Conservation (phyloP, 2,888 invertebrate genomes). For the Eupeodes luniger region DNA sequence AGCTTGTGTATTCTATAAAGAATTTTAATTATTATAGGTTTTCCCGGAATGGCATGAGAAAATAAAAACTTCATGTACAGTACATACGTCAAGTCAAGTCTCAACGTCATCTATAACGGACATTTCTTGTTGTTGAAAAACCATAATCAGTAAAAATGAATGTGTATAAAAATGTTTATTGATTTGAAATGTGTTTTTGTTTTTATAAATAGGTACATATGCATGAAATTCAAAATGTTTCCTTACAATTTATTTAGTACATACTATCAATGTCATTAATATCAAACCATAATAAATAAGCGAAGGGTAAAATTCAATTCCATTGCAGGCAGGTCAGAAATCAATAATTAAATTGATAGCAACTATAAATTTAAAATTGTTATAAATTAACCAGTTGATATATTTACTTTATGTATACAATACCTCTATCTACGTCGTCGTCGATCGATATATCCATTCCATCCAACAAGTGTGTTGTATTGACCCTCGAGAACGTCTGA, state of each 20-base stretch:
- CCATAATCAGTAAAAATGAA: slow-evolving; percentile 2
- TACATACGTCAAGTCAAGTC: neutral
- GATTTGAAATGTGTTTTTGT: slow-evolving; percentile 2
- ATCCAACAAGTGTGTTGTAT: slow-evolving; percentile 31
- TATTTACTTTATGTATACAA: too few species aligned
- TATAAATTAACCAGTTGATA: slow-evolving; percentile 39
- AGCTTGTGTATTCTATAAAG: neutral
- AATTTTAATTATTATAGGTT: neutral
- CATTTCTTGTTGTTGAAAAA: neutral
- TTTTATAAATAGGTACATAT: neutral
- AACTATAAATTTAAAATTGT: slow-evolving; percentile 32
- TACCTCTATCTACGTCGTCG: too few species aligned
- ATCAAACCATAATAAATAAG: neutral
- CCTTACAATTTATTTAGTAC: slow-evolving; percentile 4
- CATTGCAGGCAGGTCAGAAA: slow-evolving; percentile 23
- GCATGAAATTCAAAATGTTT: slow-evolving; percentile 8
- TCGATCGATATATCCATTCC: slow-evolving; percentile 38
- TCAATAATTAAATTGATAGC: slow-evolving; percentile 41
- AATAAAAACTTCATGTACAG: neutral
- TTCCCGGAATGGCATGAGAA: neutral
- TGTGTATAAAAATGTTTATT: neutral
- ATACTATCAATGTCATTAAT: neutral
- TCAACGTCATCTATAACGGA: neutral
- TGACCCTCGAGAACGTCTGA: slow-evolving; percentile 31
- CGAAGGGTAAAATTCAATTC: slow-evolving; percentile 25